phyloP scores from a whole-genome alignment of 1,140 invertebrate genomes.

The Drosophila micromelanica region DNA sequence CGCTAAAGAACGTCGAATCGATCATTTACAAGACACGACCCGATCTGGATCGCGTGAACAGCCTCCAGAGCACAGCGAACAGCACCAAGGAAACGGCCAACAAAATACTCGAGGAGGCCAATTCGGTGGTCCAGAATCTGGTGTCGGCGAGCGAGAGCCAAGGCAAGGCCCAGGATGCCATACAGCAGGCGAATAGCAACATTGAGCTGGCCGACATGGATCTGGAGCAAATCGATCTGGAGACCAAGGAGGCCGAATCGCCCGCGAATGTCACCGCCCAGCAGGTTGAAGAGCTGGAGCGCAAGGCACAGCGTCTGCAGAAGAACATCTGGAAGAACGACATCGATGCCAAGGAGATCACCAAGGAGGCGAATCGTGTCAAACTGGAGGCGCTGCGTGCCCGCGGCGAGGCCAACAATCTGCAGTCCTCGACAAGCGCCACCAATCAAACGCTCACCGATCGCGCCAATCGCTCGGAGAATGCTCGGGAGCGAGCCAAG shows the following conservation, averaged over 20 bases:
- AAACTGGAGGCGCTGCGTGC: constrained; percentile 85
- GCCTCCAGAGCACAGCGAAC: constrained; percentile 91
- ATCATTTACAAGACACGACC: constrained; percentile 94
- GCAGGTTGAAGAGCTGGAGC: constrained; percentile 88
- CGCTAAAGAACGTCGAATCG: constrained; percentile 94
- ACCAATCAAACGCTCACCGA: constrained; percentile 87
- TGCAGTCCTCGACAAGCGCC: constrained; percentile 78
- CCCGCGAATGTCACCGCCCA: constrained; percentile 90
- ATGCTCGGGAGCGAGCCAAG: constrained; percentile 90
- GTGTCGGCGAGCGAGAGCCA: constrained; percentile 91
- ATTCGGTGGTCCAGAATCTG: constrained; percentile 86
- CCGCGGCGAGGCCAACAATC: constrained; percentile 67
- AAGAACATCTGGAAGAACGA: constrained; percentile 92
- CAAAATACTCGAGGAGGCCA: constrained; percentile 86
- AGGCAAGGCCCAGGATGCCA: constrained; percentile 90
- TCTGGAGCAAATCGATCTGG: constrained; percentile 87
- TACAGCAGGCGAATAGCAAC: constrained; percentile 91
- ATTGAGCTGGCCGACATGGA: constrained; percentile 91
- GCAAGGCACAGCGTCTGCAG: constrained; percentile 89
- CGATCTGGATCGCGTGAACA: constrained; percentile 90
- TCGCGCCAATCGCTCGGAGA: constrained; percentile 87
- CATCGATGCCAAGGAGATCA: constrained; percentile 86
- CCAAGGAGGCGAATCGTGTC: constrained; percentile 86
- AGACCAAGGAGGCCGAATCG: constrained; percentile 90
- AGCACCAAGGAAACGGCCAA: constrained; percentile 88